Evolutionary conservation across 2,797 vertebrate species (phyloP).

Genomic region (Peromyscus attwateri): DNA sequence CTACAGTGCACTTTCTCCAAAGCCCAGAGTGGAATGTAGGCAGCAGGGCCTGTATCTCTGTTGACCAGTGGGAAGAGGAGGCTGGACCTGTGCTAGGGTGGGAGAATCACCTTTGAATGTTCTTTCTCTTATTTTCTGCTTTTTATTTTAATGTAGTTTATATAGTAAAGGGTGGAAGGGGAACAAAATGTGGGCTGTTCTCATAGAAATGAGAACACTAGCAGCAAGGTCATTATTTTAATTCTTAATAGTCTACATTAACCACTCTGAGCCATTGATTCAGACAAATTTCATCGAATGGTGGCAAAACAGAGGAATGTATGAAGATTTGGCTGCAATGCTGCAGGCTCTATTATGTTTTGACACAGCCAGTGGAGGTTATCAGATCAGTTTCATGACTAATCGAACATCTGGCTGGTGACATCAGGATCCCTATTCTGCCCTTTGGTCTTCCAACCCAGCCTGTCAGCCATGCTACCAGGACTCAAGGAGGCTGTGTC

Average conservation of each 20-base stretch:
- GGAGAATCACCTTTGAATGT: not conserved
- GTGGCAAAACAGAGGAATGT: not conserved
- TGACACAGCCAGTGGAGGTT: not conserved
- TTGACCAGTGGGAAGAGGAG: not conserved
- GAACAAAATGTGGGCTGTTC: not conserved
- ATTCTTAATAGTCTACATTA: constrained; percentile 22
- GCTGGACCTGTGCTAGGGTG: not conserved
- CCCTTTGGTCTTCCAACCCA: not conserved
- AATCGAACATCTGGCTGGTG: not conserved
- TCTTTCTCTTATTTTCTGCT: not conserved
- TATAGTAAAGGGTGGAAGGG: not conserved
- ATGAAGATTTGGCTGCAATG: not conserved
- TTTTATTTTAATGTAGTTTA: constrained; percentile 49
- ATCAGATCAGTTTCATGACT: not conserved
- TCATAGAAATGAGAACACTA: constrained; percentile 24
- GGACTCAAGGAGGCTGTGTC: not conserved
- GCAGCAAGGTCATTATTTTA: not conserved
- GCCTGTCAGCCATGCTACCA: not conserved
- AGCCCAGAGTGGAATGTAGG: not conserved
- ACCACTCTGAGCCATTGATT: constrained; percentile 12
- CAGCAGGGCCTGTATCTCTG: not conserved
- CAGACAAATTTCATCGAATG: not conserved
- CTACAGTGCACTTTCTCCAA: not conserved
- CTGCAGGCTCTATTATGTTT: not conserved
- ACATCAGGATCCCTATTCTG: not conserved